These are phyloP conservation scores for Orchesellides sinensis DNA, from an alignment of 2,888 invertebrate species.

Conservation along the genomic window DNA sequence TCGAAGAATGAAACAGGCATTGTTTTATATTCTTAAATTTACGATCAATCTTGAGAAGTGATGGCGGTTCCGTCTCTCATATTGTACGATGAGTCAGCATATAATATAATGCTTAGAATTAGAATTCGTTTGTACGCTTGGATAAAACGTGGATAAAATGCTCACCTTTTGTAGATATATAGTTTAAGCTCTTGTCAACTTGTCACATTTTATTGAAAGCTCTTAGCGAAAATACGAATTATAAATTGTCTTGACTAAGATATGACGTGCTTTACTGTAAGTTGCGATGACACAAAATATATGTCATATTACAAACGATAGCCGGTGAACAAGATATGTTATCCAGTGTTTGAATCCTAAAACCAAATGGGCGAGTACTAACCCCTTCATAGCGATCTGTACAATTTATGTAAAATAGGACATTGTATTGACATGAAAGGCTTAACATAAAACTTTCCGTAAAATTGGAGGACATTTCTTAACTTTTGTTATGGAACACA, in stretches of 20 bases:
- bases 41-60: constrained; percentile 3
- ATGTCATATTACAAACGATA: no score
- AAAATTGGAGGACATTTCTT: constrained; percentile 33
- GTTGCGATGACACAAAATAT: no score
- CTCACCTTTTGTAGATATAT: no score
- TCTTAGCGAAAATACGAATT: not conserved
- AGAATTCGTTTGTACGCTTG: no score
- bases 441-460: no score
- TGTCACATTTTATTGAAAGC: constrained; percentile 35
- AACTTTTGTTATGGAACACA: constrained; percentile 53
- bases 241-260: no score
- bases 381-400: not conserved
- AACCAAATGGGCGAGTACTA: not conserved
- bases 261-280: no score
- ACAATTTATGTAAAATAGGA: not conserved
- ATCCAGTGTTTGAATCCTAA: not conserved
- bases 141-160: no score
- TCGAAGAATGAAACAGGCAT: not conserved
- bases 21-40: constrained; percentile 24
- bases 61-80: constrained; percentile 6
- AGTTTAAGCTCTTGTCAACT: constrained; percentile 51
- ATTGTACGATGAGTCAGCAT: not conserved
- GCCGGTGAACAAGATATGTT: no score
- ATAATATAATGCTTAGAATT: no score
- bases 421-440: not conserved